Evolutionary conservation across 1,140 invertebrate species (phyloP).

Genomic region (Fragariocoptes setiger): DNA sequence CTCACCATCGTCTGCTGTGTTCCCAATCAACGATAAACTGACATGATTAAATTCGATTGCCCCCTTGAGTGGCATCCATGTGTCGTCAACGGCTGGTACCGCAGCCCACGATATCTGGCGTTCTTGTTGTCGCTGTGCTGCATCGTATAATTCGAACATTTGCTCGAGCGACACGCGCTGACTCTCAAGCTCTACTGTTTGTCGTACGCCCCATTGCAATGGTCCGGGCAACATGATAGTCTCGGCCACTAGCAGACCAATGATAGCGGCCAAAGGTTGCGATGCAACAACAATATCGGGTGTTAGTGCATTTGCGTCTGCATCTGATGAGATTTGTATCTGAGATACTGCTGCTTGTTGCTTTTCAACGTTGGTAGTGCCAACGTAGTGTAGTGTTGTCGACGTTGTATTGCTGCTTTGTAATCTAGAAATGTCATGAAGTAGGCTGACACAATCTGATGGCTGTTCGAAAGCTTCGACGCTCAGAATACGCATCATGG

Average conservation of each 20-base stretch:
- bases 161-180: constrained; percentile 54
- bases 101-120: constrained; percentile 21
- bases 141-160: no score
- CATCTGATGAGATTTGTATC: no score
- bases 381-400: no score
- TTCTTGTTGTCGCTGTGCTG: constrained; percentile 37
- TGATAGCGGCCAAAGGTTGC: background rate
- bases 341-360: no score
- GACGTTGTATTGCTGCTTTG: no score
- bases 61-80: constrained; percentile 34
- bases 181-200: constrained; percentile 42
- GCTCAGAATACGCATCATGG: no score
- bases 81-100: constrained; percentile 22
- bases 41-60: constrained; percentile 29
- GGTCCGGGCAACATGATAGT: background rate
- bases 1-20: background rate
- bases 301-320: no score
- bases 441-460: no score
- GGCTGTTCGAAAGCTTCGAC: no score
- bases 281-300: no score
- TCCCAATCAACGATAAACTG: constrained; percentile 22
- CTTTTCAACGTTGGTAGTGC: no score
- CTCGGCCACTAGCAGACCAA: background rate
- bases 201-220: constrained; percentile 47
- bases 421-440: no score